Evolutionary conservation across 92 coral and sea anemone species (phyloP).

Genomic region (Desmophyllum pertusum): DNA sequence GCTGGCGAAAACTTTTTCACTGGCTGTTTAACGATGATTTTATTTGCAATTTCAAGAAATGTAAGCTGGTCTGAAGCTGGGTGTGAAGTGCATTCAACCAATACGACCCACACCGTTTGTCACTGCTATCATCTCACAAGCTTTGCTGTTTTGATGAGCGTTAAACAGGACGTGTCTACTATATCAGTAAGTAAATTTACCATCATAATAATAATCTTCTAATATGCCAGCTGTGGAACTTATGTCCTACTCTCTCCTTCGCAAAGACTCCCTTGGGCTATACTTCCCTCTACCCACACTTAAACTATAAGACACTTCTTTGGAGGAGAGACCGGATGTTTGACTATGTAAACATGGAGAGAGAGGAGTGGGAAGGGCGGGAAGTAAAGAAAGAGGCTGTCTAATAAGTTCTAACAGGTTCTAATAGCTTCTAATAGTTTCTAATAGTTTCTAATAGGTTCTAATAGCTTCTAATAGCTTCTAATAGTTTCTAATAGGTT

Average conservation of each 20-base stretch:
- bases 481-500: too few relatives aligned
- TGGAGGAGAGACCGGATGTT: too few relatives aligned
- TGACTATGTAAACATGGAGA: too few relatives aligned
- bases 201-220: background rate
- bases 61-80: constrained; percentile 84
- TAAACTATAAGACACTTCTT: too few relatives aligned
- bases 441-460: too few relatives aligned
- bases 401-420: too few relatives aligned
- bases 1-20: background rate
- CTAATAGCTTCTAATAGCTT: too few relatives aligned
- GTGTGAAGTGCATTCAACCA: constrained; percentile 69
- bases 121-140: constrained; percentile 95
- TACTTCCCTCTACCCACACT: too few relatives aligned
- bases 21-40: background rate
- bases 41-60: constrained; percentile 11
- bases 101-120: constrained; percentile 84
- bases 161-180: constrained; percentile 58
- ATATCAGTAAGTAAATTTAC: constrained; percentile 24
- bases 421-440: too few relatives aligned
- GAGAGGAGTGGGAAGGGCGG: too few relatives aligned
- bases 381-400: too few relatives aligned
- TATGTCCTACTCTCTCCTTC: background rate
- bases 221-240: background rate
- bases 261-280: background rate
- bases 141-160: constrained; percentile 85